Evolutionary conservation across 2,113 vertebrate genomes (phyloP).

Genomic region (Sceloporus undulatus): DNA sequence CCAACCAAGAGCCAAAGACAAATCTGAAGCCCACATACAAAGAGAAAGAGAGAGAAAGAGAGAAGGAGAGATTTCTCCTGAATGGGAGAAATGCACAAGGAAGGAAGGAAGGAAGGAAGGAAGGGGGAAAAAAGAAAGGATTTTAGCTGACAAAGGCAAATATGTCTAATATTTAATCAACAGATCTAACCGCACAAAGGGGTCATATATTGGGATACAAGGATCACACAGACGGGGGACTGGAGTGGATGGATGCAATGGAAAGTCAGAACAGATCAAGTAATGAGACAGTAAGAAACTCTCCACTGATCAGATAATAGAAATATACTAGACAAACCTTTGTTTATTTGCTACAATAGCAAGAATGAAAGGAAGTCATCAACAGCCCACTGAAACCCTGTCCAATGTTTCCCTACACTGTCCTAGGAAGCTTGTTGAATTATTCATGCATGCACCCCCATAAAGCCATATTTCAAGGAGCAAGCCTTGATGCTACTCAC

Average conservation of each 20-base stretch:
- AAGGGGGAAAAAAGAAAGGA: slow-evolving; percentile 30
- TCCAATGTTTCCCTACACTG: slow-evolving; percentile 16
- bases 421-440: neutral
- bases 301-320: slow-evolving; percentile 7
- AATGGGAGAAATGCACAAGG: slow-evolving; percentile 3
- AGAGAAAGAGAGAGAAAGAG: slow-evolving; percentile 28
- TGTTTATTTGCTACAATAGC: neutral
- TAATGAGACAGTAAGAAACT: slow-evolving; percentile 26
- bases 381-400: slow-evolving; percentile 5
- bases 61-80: slow-evolving; percentile 38
- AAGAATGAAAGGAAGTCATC: slow-evolving; percentile 4
- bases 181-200: slow-evolving; percentile 64
- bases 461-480: neutral
- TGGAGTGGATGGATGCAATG: too few species aligned
- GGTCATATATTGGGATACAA: slow-evolving; percentile 60
- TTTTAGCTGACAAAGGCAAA: slow-evolving; percentile 57
- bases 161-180: slow-evolving; percentile 55
- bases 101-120: slow-evolving; percentile 43
- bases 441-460: neutral
- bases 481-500: neutral
- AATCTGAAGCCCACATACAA: slow-evolving; percentile 71
- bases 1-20: slow-evolving; percentile 79
- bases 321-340: slow-evolving; percentile 54
- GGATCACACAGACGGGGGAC: slow-evolving; percentile 37
- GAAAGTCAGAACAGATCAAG: neutral